Conservation (phyloP, 1,140 invertebrate species). For the Caenorhabditis elegans region DNA sequence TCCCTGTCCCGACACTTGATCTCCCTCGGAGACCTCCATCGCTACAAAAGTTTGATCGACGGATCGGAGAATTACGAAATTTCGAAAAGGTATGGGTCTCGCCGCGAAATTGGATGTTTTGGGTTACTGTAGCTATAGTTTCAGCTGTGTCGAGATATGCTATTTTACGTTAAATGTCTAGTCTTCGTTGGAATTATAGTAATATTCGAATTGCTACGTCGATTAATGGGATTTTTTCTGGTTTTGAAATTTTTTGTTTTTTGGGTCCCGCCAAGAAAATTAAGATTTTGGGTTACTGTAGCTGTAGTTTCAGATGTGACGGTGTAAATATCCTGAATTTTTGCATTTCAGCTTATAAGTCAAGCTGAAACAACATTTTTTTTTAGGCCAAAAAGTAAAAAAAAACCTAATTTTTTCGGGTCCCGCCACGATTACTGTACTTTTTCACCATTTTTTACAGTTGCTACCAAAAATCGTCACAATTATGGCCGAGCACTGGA, state of each 20-base stretch:
- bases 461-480: slow-evolving; percentile 41
- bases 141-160: too few species aligned
- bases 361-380: too few species aligned
- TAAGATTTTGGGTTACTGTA: too few species aligned
- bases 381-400: too few species aligned
- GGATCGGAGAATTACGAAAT: slow-evolving; percentile 41
- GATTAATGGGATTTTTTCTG: too few species aligned
- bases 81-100: slow-evolving; percentile 4
- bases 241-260: neutral
- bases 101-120: neutral
- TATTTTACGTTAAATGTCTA: too few species aligned
- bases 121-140: too few species aligned
- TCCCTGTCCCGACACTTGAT: slow-evolving; percentile 41
- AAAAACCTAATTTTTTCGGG: neutral
- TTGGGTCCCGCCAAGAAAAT: neutral
- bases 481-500: slow-evolving; percentile 36
- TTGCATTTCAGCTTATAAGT: too few species aligned
- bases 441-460: neutral
- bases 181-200: too few species aligned
- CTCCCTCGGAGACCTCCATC: slow-evolving; percentile 43
- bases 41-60: slow-evolving; percentile 33
- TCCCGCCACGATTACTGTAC: neutral
- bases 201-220: neutral
- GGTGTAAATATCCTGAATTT: too few species aligned
- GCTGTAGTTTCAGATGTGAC: too few species aligned